Base-by-base conservation (phyloP, 2,113 vertebrate species). In the Barbus barbus region DNA sequence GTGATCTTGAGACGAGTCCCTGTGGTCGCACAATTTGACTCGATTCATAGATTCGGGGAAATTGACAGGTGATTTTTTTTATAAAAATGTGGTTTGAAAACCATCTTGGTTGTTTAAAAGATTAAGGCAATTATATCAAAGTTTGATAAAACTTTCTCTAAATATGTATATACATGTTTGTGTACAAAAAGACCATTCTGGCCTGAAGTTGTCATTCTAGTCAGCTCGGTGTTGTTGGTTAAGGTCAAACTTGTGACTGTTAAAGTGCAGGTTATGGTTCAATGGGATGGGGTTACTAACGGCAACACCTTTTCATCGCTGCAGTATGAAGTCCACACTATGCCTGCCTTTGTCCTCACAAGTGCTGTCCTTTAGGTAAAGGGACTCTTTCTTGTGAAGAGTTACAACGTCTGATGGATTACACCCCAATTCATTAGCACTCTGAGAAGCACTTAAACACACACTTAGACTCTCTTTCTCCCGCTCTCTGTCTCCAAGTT, bases 361-460 rank as follows among this genome's bases (percentile, higher is more conserved):
- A 84, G 75, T 78, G 83, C 65, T 78, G 75, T 84, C 83, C 75
- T 78, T 69, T 69, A 24, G 61, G 67, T 77, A 65, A 38, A 46
- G 78, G 53, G 51, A 22, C 65, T 72, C 48, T 80, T 73, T 80
- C 77, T 84, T 80, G 83, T 80, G 83, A 79, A 71, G 76, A 85
- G 83, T 80, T 80, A 80, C 83, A 73, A 85, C 76, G 77, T 79
- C 51, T 85, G 83, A 85, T 85, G 76, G 83, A 85, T 85, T 44
- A 73, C 83, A 71, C 76, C 78, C 46, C 83, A 85, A 85, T 80
- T 85, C 83, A 85, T 85, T 85, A 85, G 73, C 76, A 69, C 65
- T 44, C 65, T 71, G 67, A 46, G 76, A 85, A 79, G 78, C 83
- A 80, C 77, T 85, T 85, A 73, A 80, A 80, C 83, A 85, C 63